Evolutionary conservation across 1,140 invertebrate genomes (phyloP), one percentile per base, ranked within the genome.

Genomic region (Hycleus cichorii): DNA sequence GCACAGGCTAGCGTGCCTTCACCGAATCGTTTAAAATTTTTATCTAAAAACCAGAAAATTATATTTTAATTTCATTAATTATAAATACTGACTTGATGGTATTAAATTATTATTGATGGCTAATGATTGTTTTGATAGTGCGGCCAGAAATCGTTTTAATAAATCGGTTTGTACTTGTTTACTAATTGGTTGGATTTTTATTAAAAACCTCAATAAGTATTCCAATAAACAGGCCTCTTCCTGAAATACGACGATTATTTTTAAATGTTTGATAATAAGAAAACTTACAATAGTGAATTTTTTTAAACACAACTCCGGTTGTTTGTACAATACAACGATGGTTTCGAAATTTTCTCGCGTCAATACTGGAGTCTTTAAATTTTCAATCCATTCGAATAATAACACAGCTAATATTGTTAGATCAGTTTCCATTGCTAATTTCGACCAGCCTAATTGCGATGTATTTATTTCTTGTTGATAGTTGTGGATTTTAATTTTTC

Each of bases 161-260:
- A 77, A 39, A 78, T 78, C 61, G 79, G 81, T 47, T 75, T 80
- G 42, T 49, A 48, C 44, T 46, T 79, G 78, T 4, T 78, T 71
- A 0, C 76, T 76, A 52, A 85, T 74, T 1, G 83, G 83, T 42
- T 83, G 77, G 8, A 90, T 72, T 57, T 86, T 80, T 9, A 78
- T 81, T 8, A 89, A 66, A 67, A 90, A 87, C 42, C 83, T 77
- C 4, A 89, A 72, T n/a, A 90, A 67, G 70, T 90, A 90, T 69
- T 90, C 88, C 10, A 89, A 61, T 2, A 88, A 77, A 59, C 83
- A 85, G 43, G 81, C 78, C 42, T 80, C 79, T 50, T 78, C 83
- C 77, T 87, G 72, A 39, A 79, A 76, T 44, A 62, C 65, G 69
- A 39, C n/a, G 39, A n/a, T 27, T 45, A 44, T 44, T 11, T 39